Percentiles rank a stretch among this genome's conserved stretches.
These are phyloP conservation scores for Tachystola acroxantha DNA, from an alignment of 2,888 invertebrate species.

Conservation along the genomic window DNA sequence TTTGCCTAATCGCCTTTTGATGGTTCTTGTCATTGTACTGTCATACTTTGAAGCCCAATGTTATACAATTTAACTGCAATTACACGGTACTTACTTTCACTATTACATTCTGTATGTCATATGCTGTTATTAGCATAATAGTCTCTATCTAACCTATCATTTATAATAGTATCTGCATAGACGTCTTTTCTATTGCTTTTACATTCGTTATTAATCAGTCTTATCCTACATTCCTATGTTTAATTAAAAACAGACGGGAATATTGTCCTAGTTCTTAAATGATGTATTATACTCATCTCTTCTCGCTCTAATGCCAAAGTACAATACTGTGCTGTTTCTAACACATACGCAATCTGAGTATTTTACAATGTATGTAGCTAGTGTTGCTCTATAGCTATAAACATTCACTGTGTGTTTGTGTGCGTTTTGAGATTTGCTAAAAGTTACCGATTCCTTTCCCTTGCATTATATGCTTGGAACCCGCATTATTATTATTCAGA, in stretches of 20 bases:
- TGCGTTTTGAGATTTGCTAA: constrained; percentile 5
- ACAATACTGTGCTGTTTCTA: constrained; percentile 54
- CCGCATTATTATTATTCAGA: not conserved
- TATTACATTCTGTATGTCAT: constrained; percentile 28
- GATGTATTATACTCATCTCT: constrained; percentile 56
- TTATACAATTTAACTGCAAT: constrained; percentile 48
- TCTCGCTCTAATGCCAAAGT: constrained; percentile 67
- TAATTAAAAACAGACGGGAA: constrained; percentile 61
- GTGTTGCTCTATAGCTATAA: constrained; percentile 10
- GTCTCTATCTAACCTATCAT: constrained; percentile 17
- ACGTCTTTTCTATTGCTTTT: constrained; percentile 11
- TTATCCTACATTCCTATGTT: constrained; percentile 37
- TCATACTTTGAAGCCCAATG: constrained; percentile 28
- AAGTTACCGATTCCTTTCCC: no score
- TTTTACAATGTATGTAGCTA: constrained; percentile 9
- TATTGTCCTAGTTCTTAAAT: constrained; percentile 66
- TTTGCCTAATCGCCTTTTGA: constrained; percentile 60
- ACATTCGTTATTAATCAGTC: constrained; percentile 33
- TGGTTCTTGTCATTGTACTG: constrained; percentile 47
- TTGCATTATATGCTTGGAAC: no score
- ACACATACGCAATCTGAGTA: constrained; percentile 28
- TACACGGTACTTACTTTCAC: constrained; percentile 52
- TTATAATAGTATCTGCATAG: not conserved
- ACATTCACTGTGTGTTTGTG: constrained; percentile 12
- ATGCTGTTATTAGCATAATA: constrained; percentile 12